A percentile compares a stretch with the other conserved stretches of the same genome.
These are phyloP conservation scores for Oenanthe oenanthe DNA, from an alignment of 2,113 vertebrate species.

Conservation along the genomic window DNA sequence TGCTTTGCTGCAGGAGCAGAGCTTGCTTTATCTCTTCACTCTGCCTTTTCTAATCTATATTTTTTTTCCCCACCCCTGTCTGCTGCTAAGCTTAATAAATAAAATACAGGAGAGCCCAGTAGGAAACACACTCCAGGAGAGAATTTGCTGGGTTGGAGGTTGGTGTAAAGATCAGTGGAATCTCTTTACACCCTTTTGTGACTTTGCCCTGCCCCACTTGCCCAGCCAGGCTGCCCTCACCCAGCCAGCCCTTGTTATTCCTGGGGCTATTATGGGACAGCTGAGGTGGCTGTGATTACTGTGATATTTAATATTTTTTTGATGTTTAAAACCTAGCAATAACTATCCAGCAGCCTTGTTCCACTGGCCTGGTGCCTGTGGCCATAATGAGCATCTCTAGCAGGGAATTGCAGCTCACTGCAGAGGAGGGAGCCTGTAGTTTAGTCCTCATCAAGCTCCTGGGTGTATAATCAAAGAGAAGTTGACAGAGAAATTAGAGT, in stretches of 20 bases:
- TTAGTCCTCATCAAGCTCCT: neutral
- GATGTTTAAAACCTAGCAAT: neutral
- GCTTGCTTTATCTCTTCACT: neutral
- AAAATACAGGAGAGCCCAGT: neutral
- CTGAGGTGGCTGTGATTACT: neutral
- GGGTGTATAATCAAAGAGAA: constrained; percentile 11
- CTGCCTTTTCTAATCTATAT: neutral
- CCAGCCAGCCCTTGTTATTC: neutral
- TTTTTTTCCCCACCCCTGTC: neutral
- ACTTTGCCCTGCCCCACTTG: neutral
- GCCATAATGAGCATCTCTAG: constrained; percentile 6
- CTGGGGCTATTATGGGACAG: neutral
- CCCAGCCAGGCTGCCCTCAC: neutral
- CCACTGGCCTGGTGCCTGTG: neutral
- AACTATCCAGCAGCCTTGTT: neutral
- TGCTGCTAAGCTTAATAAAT: neutral
- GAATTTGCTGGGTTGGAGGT: neutral
- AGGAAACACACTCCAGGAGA: neutral
- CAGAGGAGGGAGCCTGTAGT: neutral
- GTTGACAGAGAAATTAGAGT: constrained; percentile 18
- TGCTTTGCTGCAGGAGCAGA: neutral
- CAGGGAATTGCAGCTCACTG: neutral
- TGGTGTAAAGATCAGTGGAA: neutral
- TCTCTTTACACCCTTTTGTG: neutral
- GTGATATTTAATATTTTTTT: neutral